phyloP scores from a whole-genome alignment of 37 sponge, comb jelly and placozoan genomes.

The Aphrocallistes beatrix region DNA sequence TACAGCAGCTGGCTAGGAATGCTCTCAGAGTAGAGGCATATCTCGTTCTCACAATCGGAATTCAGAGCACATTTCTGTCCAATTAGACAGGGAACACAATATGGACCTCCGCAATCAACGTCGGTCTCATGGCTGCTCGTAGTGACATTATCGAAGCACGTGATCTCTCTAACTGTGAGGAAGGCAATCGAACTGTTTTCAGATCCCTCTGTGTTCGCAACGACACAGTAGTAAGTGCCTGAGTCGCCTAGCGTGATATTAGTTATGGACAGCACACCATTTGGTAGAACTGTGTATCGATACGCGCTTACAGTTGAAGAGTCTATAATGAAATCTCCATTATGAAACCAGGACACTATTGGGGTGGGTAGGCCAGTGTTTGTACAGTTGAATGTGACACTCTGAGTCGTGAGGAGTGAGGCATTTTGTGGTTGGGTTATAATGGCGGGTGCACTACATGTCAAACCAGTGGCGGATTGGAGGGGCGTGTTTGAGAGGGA shows the following conservation, averaged over 20 bases:
- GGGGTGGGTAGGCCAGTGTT: conserved; percentile 43
- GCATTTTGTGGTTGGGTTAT: conserved; percentile 16
- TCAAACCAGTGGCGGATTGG: background rate
- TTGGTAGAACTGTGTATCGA: conserved; percentile 20
- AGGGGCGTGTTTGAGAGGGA: background rate
- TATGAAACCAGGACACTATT: conserved; percentile 34
- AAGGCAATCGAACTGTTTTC: conserved; percentile 19
- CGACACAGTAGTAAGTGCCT: conserved; percentile 38
- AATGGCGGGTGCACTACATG: conserved; percentile 25
- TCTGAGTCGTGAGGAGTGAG: conserved; percentile 30
- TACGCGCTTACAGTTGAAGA: background rate
- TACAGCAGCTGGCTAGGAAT: conserved; percentile 51
- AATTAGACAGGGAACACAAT: conserved; percentile 45
- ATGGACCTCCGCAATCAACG: conserved; percentile 59
- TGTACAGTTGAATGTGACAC: conserved; percentile 25
- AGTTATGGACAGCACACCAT: conserved; percentile 35
- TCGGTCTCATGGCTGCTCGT: conserved; percentile 57
- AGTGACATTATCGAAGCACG: conserved; percentile 48
- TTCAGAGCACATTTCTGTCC: conserved; percentile 32
- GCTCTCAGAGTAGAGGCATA: conserved; percentile 47
- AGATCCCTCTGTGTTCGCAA: conserved; percentile 29
- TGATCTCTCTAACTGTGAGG: conserved; percentile 31
- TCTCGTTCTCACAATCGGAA: conserved; percentile 47
- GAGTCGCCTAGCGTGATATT: conserved; percentile 23
- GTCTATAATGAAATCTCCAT: conserved; percentile 20